Conservation (phyloP, 2,113 vertebrate genomes). For the Chionodraco myersi region DNA sequence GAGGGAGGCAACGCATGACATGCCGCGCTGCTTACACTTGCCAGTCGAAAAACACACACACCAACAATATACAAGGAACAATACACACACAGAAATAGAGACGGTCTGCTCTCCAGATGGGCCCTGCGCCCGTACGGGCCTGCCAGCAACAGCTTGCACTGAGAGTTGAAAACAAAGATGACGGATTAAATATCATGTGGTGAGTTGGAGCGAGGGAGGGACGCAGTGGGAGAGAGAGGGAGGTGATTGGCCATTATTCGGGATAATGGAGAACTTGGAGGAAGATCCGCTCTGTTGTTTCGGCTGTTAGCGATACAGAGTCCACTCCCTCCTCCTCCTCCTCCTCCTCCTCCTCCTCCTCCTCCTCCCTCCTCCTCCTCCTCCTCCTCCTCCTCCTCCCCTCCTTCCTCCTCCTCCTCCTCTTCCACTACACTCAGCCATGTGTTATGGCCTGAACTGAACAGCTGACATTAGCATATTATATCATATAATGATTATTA, state of each 20-base stretch:
- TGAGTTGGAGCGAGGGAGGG: constrained; percentile 71
- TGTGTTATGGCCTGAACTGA: constrained; percentile 4
- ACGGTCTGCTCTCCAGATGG: constrained; percentile 89
- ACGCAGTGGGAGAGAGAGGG: constrained; percentile 64
- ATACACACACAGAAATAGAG: constrained; percentile 21
- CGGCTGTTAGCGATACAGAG: constrained; percentile 58
- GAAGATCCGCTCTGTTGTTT: constrained; percentile 55
- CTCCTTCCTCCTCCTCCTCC: not conserved
- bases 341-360: not conserved
- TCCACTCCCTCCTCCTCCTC: constrained; percentile 43
- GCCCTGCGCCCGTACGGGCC: constrained; percentile 83
- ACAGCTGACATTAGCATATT: constrained; percentile 31
- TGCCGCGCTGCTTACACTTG: constrained; percentile 12
- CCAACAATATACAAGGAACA: constrained; percentile 23
- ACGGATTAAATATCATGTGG: constrained; percentile 92
- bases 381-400: too few species aligned
- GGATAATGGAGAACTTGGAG: constrained; percentile 64
- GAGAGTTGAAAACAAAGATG: constrained; percentile 95
- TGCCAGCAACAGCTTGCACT: constrained; percentile 91
- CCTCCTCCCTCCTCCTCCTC: too few species aligned
- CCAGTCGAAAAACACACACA: constrained; percentile 11
- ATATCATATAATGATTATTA: constrained; percentile 17
- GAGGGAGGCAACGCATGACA: constrained; percentile 28
- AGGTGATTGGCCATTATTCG: constrained; percentile 65
- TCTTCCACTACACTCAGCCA: constrained; percentile 36